Conservation (phyloP, 2,113 vertebrate species). For the Murina feae region DNA sequence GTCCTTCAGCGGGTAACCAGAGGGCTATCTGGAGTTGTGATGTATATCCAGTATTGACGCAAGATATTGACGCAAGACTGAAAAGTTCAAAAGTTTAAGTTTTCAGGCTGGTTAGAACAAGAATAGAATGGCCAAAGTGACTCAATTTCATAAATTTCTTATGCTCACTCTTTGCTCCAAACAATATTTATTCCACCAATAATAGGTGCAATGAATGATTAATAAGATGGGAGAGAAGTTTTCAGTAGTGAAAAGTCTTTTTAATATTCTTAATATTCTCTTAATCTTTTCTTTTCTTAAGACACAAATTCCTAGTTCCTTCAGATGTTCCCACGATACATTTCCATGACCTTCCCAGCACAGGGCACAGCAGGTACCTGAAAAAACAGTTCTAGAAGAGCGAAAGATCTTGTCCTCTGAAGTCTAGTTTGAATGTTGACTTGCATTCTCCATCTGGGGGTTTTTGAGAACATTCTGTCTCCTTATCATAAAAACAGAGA, state of each 20-base stretch:
- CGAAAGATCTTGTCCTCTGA: no score
- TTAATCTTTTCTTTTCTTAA: neutral
- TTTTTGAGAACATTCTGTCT: neutral
- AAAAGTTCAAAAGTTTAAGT: neutral
- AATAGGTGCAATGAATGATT: neutral
- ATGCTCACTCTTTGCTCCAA: neutral
- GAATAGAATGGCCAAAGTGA: neutral
- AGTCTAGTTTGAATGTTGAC: neutral
- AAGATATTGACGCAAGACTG: neutral
- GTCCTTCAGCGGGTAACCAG: neutral
- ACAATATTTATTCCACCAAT: neutral
- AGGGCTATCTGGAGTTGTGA: neutral
- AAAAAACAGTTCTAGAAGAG: neutral
- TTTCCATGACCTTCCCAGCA: neutral
- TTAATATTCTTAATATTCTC: neutral
- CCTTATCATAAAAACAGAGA: neutral
- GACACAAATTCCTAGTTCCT: neutral
- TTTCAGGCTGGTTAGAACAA: neutral
- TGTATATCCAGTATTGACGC: neutral
- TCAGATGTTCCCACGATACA: fast-evolving
- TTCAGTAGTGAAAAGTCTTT: neutral
- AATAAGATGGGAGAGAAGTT: neutral
- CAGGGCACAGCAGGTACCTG: fast-evolving
- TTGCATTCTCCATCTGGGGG: neutral
- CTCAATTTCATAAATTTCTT: neutral